Evolutionary conservation across 2,888 invertebrate genomes (phyloP).

Genomic region (Trilocha varians): DNA sequence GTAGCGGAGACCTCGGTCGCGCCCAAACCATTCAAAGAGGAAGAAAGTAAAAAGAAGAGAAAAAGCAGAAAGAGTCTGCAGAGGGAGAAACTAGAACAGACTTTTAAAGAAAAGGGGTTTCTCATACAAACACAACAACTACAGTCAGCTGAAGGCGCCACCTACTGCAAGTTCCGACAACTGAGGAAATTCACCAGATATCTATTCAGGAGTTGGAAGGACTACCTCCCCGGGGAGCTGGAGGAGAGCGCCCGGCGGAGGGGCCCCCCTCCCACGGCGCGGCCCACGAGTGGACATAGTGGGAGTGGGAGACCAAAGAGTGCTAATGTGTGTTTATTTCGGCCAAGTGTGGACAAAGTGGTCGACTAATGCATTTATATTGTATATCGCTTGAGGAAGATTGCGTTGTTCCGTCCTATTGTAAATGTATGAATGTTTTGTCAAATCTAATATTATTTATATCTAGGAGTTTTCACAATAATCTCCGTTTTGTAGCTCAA

Average conservation of each 20-base stretch:
- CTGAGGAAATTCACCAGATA: conserved; percentile 92
- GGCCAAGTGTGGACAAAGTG: neutral
- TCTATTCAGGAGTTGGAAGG: conserved; percentile 93
- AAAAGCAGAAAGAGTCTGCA: conserved; percentile 88
- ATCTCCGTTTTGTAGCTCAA: too few relatives aligned
- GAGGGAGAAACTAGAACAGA: conserved; percentile 90
- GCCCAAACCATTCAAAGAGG: conserved; percentile 35
- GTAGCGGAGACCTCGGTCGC: conserved; percentile 27
- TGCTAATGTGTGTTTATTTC: too few relatives aligned
- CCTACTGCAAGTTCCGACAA: conserved; percentile 94
- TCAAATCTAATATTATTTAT: too few relatives aligned
- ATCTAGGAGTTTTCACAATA: too few relatives aligned
- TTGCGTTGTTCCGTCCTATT: neutral
- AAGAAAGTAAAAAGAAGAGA: conserved; percentile 75
- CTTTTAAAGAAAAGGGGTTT: conserved; percentile 94
- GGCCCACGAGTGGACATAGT: too few relatives aligned
- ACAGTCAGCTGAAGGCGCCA: conserved; percentile 93
- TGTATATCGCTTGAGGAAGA: neutral
- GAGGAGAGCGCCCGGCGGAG: too few relatives aligned
- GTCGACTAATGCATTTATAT: neutral
- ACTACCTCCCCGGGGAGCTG: conserved; percentile 87
- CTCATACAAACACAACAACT: conserved; percentile 94
- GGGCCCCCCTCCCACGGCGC: too few relatives aligned
- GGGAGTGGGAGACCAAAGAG: conserved; percentile 36
- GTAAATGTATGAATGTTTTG: neutral